These are phyloP conservation scores for Pantherophis vulpinus DNA, from an alignment of 2,797 vertebrate species.

Conservation along the genomic window DNA sequence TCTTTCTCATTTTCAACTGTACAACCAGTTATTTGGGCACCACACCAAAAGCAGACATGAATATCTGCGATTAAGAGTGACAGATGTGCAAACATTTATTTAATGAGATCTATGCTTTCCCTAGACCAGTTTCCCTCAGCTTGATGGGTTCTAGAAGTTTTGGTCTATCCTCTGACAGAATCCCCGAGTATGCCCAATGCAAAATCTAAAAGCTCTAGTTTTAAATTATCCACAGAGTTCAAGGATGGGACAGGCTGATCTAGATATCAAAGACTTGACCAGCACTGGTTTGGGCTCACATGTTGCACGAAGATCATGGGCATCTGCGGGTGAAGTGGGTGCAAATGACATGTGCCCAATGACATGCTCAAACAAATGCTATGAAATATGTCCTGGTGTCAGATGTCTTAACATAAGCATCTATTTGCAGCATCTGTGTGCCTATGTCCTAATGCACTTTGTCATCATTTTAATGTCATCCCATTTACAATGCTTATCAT, in stretches of 20 bases:
- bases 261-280: background rate
- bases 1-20: background rate
- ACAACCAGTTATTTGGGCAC: background rate
- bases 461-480: background rate
- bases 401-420: background rate
- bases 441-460: background rate
- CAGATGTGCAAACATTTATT: background rate
- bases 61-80: background rate
- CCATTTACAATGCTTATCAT: background rate
- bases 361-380: background rate
- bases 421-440: background rate
- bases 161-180: background rate
- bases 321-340: background rate
- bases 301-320: background rate
- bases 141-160: background rate
- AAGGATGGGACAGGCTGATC: background rate
- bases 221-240: background rate
- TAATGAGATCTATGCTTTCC: background rate
- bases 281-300: background rate
- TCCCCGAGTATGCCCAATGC: background rate
- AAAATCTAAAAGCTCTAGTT: background rate
- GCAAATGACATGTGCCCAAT: background rate
- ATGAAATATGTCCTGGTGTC: background rate
- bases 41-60: background rate
- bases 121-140: background rate